Conservation (phyloP, 2,797 vertebrate genomes). For the Caiman crocodilus region DNA sequence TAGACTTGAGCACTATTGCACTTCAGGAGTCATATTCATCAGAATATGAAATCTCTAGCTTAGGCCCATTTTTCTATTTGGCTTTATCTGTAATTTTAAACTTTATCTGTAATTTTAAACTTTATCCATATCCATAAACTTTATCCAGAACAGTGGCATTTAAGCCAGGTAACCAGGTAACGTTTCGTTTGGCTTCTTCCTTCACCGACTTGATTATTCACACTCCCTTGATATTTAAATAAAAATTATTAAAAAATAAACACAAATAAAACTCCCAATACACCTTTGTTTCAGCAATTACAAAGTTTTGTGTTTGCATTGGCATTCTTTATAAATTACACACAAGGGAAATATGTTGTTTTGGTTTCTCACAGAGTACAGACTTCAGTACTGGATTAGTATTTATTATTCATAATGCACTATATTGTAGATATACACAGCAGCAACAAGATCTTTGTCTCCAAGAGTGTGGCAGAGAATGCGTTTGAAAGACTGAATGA, state of each 20-base stretch:
- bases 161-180: neutral
- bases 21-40: neutral
- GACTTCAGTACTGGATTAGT: neutral
- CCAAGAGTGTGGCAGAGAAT: neutral
- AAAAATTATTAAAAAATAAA: no score
- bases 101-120: neutral
- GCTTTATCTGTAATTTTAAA: no score
- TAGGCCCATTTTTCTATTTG: neutral
- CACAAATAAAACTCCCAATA: no score
- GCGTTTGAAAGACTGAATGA: neutral
- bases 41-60: neutral
- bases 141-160: neutral
- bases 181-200: neutral
- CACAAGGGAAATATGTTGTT: neutral
- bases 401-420: neutral
- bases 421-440: neutral
- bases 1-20: neutral
- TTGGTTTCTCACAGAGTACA: neutral
- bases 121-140: neutral
- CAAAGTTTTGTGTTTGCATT: neutral
- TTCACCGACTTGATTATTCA: neutral
- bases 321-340: neutral
- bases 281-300: conserved; percentile 15
- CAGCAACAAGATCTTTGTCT: neutral
- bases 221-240: neutral